Percentiles rank a stretch among this genome's conserved stretches.
phyloP scores from a whole-genome alignment of 23 tunicate species.

The Phallusia fumigata region DNA sequence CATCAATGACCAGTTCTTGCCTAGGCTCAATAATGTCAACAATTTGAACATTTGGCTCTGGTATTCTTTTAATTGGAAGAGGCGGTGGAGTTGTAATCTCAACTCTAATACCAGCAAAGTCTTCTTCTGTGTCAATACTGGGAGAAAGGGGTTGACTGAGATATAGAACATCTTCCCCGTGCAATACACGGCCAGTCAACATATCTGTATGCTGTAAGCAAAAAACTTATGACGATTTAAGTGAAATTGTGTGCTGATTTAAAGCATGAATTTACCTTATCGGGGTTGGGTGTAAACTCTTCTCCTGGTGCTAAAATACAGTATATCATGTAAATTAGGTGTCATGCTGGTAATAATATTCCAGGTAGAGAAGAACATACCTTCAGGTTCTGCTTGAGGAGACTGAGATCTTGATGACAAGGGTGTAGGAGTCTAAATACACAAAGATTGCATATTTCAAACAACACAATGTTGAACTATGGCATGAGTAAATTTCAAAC shows the following conservation, averaged over 20 bases:
- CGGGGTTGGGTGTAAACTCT: background rate
- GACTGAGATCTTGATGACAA: background rate
- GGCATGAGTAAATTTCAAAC: no score
- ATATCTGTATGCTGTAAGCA: constrained; percentile 26
- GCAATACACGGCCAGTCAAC: constrained; percentile 35
- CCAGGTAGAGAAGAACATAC: background rate
- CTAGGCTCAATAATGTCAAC: constrained; percentile 38
- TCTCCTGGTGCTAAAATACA: background rate
- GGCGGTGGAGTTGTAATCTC: constrained; percentile 24
- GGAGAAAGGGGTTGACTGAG: background rate
- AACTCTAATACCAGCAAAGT: constrained; percentile 12
- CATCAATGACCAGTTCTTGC: constrained; percentile 11
- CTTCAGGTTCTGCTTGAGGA: background rate
- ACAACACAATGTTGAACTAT: no score
- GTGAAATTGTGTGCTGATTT: no score
- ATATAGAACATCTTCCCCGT: background rate
- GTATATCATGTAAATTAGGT: no score
- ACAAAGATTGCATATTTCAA: background rate
- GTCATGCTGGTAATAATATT: no score
- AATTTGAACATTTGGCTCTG: constrained; percentile 26
- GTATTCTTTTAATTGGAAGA: constrained; percentile 32
- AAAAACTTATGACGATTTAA: background rate
- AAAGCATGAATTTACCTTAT: background rate
- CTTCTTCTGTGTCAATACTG: background rate
- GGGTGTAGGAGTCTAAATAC: background rate